These are phyloP conservation scores for Dione vanillae DNA, from an alignment of 2,888 invertebrate genomes.

Conservation along the genomic window DNA sequence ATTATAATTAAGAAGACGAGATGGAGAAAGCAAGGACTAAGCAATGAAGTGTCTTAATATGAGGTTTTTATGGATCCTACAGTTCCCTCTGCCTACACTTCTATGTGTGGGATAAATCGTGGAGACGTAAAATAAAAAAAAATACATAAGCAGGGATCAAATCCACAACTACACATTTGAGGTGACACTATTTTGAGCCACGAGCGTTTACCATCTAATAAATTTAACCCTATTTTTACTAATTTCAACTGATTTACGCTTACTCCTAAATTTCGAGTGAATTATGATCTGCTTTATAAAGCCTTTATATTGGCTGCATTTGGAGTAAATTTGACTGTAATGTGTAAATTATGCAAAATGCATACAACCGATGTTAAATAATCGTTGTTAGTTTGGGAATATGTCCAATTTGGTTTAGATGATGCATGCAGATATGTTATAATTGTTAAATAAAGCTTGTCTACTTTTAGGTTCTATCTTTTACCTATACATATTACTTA, in stretches of 20 bases:
- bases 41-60: no score
- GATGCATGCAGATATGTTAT: neutral
- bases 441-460: neutral
- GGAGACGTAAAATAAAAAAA: no score
- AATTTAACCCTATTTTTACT: constrained; percentile 17
- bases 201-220: constrained; percentile 3
- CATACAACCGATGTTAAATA: constrained; percentile 7
- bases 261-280: constrained; percentile 38
- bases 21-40: no score
- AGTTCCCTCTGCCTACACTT: no score
- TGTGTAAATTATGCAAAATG: constrained; percentile 23
- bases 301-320: constrained; percentile 30
- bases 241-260: constrained; percentile 39
- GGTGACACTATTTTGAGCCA: neutral
- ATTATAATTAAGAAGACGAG: no score
- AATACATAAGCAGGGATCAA: neutral
- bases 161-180: neutral
- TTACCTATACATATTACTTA: neutral
- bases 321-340: constrained; percentile 31
- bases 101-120: no score
- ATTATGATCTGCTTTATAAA: constrained; percentile 34
- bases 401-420: neutral
- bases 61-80: no score
- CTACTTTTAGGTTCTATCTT: neutral
- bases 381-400: neutral